Evolutionary conservation across 2,888 invertebrate species (phyloP).

Genomic region (Heliothis peltigera): DNA sequence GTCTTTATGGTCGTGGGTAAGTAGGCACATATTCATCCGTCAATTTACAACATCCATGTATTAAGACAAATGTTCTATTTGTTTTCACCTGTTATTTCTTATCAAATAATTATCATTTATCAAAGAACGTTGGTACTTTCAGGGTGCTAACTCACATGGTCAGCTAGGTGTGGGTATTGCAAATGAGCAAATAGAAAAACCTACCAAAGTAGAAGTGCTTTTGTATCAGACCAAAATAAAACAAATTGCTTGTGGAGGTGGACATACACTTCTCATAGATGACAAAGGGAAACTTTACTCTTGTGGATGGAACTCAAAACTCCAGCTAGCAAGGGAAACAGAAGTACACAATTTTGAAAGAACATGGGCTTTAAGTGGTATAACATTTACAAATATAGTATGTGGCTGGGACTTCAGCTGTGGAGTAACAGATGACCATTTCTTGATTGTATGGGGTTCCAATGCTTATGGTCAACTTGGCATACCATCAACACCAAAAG

Average conservation of each 20-base stretch:
- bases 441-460: constrained; percentile 95
- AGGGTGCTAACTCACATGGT: constrained; percentile 96
- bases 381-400: constrained; percentile 90
- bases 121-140: constrained; percentile 57
- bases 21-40: neutral
- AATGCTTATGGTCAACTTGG: constrained; percentile 95
- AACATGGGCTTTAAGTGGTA: constrained; percentile 89
- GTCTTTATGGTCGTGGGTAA: neutral
- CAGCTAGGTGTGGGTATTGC: constrained; percentile 93
- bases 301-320: constrained; percentile 94
- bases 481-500: constrained; percentile 80
- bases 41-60: neutral
- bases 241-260: constrained; percentile 93
- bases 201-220: constrained; percentile 81
- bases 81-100: no score
- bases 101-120: neutral
- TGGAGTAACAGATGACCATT: constrained; percentile 92
- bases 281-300: constrained; percentile 92
- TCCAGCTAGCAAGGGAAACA: constrained; percentile 91
- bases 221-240: constrained; percentile 88
- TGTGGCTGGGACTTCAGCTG: constrained; percentile 96
- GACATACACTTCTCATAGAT: constrained; percentile 93
- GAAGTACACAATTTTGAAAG: constrained; percentile 90
- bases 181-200: constrained; percentile 92
- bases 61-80: no score